Base-by-base conservation (phyloP, 2,797 vertebrate genomes). In the Antrozous pallidus region DNA sequence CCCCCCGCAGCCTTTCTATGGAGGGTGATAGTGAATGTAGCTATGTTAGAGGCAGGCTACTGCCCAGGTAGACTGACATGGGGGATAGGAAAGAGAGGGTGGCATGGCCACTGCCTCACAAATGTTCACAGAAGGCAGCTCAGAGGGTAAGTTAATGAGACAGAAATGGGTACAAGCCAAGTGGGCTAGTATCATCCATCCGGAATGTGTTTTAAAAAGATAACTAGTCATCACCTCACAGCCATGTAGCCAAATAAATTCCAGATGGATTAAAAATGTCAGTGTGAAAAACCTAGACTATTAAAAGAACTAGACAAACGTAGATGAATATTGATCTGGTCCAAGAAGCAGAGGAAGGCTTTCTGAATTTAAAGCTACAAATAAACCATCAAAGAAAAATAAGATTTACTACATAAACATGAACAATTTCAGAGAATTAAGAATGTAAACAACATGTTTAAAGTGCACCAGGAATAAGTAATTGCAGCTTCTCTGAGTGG, bases 281-380 rank as follows among this genome's bases (percentile, higher is more conserved):
- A 89, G 58, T 18, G 33, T 70, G 49, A 45, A 87, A 79, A 79
- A n/a, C 36, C 8, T 63, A 67, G 17, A 3, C 77, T 61, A 12
- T 51, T 51, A 31, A 75, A 49, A 86, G 28, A 93, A 84, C 33
- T 38, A 79, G 49, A 31, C 56, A 79, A 82, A 74, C 6, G 14
- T 8, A 42, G 40, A 14, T 38, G 58, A 61, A 61, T 28, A 56
- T n/a, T n/a, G 38, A 87, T 88, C 42, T 77, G 54, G 49, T 13
- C 2, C 10, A 49, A 88, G 73, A 75, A 61, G 3, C 20, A 61
- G 51, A 49, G n/a, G 91, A 90, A 40, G 58, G 26, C 49, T 90
- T 93, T 79, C 86, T 88, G 49, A 73, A 18, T 93, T 51, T 84
- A 90, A 92, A 89, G 36, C 14, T 88, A 45, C 28, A 75, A 75